Percentiles rank a stretch among this genome's conserved stretches.
These are phyloP conservation scores for Poicephalus gulielmi DNA, from an alignment of 2,113 vertebrate genomes.

Conservation along the genomic window DNA sequence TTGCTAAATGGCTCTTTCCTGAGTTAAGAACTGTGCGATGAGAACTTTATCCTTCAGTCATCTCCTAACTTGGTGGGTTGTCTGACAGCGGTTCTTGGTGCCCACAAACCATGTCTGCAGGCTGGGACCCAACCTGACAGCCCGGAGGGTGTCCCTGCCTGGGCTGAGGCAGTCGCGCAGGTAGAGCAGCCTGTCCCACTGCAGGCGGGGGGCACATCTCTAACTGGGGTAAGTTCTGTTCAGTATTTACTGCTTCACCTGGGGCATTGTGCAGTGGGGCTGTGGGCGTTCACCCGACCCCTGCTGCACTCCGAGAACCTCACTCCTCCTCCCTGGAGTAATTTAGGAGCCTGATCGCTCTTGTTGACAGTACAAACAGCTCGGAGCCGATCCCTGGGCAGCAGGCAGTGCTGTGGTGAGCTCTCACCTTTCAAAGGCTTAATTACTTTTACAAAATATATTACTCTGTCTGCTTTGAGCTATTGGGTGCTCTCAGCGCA, in stretches of 20 bases:
- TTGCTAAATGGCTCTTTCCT: not conserved
- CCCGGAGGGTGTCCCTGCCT: not conserved
- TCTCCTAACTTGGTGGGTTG: not conserved
- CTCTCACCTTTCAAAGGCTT: slow-evolving; percentile 51
- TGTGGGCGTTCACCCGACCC: not conserved
- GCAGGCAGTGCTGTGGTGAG: slow-evolving; percentile 28
- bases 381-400: slow-evolving; percentile 9
- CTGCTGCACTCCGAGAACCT: not conserved
- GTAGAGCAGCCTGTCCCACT: not conserved
- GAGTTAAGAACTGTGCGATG: not conserved
- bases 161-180: not conserved
- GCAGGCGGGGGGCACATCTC: not conserved
- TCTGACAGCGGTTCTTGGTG: accelerated
- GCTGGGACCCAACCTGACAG: not conserved
- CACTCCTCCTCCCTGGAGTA: not conserved
- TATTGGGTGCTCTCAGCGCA: slow-evolving; percentile 3
- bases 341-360: not conserved
- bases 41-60: not conserved
- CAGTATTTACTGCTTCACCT: not conserved
- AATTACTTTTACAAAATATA: slow-evolving; percentile 66
- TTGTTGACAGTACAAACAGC: slow-evolving; percentile 49
- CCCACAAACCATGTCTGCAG: not conserved
- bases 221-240: not conserved
- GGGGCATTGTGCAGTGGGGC: not conserved
- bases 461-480: not conserved